Percentiles rank a stretch among this genome's conserved stretches.
Conservation (phyloP, 53 echinoderm and acorn worm species). For the Paracentrotus lividus region DNA sequence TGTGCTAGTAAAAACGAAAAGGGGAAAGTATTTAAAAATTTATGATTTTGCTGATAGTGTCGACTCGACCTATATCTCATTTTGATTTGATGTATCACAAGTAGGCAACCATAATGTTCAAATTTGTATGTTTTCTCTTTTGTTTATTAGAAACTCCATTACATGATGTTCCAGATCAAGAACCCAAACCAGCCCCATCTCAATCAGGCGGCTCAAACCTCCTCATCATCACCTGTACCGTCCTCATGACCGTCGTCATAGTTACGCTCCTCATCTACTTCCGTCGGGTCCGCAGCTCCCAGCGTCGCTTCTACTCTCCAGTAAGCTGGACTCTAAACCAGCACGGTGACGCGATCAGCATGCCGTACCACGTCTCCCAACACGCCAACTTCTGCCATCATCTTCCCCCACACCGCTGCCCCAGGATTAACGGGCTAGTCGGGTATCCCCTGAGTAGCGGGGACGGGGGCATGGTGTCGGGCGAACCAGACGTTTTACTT, state of each 20-base stretch:
- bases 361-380: constrained; percentile 83
- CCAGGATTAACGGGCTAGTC: constrained; percentile 75
- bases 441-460: constrained; percentile 61
- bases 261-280: constrained; percentile 82
- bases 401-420: constrained; percentile 85
- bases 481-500: constrained; percentile 54
- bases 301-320: constrained; percentile 75
- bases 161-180: constrained; percentile 45
- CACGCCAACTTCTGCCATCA: constrained; percentile 85
- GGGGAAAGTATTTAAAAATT: too few relatives aligned
- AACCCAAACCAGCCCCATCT: constrained; percentile 65
- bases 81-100: too few relatives aligned
- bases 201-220: constrained; percentile 71
- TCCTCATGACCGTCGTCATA: constrained; percentile 81
- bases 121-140: constrained; percentile 17
- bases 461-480: background rate
- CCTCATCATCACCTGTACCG: constrained; percentile 78
- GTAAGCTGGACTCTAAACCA: constrained; percentile 62
- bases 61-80: too few relatives aligned
- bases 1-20: too few relatives aligned
- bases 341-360: constrained; percentile 68
- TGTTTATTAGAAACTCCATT: constrained; percentile 12
- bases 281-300: constrained; percentile 79
- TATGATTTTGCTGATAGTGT: too few relatives aligned
- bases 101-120: background rate